These are phyloP conservation scores for Piscicola geometra DNA, from an alignment of 2,888 invertebrate species.

Conservation along the genomic window DNA sequence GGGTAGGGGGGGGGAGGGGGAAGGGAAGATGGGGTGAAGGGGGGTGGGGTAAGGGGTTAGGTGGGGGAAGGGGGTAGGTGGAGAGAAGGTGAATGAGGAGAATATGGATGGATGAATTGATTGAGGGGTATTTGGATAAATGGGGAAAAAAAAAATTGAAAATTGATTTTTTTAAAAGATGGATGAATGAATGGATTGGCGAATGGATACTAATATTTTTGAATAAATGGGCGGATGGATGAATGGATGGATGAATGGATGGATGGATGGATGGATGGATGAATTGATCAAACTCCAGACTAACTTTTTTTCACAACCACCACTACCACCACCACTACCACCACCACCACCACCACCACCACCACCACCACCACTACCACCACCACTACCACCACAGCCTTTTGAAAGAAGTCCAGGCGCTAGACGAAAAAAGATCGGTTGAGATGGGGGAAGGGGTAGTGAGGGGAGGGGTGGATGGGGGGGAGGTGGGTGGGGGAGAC, in stretches of 20 bases:
- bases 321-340: too few relatives aligned
- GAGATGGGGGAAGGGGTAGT: conserved; percentile 53
- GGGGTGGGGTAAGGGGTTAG: neutral
- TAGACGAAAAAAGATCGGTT: conserved; percentile 52
- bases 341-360: neutral
- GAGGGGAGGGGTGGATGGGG: conserved; percentile 58
- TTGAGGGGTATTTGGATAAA: too few relatives aligned
- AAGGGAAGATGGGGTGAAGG: neutral
- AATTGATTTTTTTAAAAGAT: too few relatives aligned
- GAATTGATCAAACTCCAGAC: too few relatives aligned
- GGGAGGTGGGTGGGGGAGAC: conserved; percentile 44
- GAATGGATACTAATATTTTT: too few relatives aligned
- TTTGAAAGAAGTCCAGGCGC: conserved; percentile 73
- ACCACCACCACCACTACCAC: conserved; percentile 4
- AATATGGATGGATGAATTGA: too few relatives aligned
- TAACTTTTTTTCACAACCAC: too few relatives aligned
- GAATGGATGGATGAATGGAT: neutral
- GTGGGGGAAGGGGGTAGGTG: neutral
- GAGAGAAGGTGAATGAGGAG: too few relatives aligned
- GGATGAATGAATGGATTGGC: too few relatives aligned
- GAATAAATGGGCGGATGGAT: neutral
- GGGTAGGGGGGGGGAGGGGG: too few relatives aligned
- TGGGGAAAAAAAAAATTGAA: neutral
- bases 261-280: too few relatives aligned
- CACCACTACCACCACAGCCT: conserved; percentile 57